Base-by-base conservation (phyloP, 2,113 vertebrate species). In the Hemicordylus capensis region DNA sequence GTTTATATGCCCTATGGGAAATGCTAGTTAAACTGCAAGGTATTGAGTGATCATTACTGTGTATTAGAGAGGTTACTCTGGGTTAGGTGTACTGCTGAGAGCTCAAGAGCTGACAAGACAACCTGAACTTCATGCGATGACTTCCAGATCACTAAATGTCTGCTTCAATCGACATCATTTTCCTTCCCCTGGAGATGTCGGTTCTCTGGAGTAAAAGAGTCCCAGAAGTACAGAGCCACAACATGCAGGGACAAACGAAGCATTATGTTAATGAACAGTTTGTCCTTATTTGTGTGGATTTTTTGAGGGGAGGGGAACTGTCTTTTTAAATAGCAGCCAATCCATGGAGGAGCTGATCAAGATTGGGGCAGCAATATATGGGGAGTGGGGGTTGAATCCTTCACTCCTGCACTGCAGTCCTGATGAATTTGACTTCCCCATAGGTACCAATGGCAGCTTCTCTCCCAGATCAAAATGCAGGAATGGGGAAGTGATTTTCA, bases 151-250 rank as follows among this genome's bases (percentile, higher is more conserved):
- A 74, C 42, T 83, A 74, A 48, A 74, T 75, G 70, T 48, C 58
- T 83, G 58, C 72, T 83, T 83, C 58, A 83, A 83, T 58, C 59
- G 59, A 82, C 80, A 61, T 48, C n/a, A 26, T 20, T 63, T 83
- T 2, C 56, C 44, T 51, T 83, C 56, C 58, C 22, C 81, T 37
- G 31, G 44, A 74, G 59, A 74, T 10, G 69, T 83, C 11, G 46
- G 20, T 75, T 83, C 74, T 75, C 20, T 48, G 46, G 42, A 83
- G 42, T 31, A 63, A 61, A 75, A 63, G n/a, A 51, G 51, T 83
- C 63, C 70, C 31, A 74, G 39, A 73, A 51, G n/a, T 75, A 74
- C 61, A 74, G 31, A 56, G 6, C 42, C 37, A 46, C 58, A 31
- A 72, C 51, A 54, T 2, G 12, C 3, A 2, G 51, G 51, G 12